Conservation (phyloP, 2,888 invertebrate species). For the Alviniconcha strummeri region DNA sequence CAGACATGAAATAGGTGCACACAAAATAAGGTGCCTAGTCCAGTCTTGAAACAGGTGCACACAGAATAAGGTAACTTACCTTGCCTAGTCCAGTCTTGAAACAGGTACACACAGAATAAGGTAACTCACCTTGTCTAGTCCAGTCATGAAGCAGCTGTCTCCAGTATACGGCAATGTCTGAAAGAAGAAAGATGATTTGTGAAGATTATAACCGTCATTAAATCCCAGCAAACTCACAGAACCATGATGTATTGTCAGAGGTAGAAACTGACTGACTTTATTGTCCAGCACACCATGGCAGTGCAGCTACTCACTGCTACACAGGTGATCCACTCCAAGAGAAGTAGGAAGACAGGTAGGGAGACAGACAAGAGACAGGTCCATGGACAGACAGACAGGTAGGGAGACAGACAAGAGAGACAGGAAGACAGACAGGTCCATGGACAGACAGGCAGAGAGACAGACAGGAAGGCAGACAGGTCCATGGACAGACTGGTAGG, state of each 20-base stretch:
- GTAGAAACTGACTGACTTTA: neutral
- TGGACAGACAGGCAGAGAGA: no score
- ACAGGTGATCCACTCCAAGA: neutral
- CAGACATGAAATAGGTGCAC: no score
- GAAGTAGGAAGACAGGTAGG: neutral
- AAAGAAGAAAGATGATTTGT: slow-evolving; percentile 25
- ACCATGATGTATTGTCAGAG: neutral
- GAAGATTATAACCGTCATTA: no score
- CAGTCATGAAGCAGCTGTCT: slow-evolving; percentile 45
- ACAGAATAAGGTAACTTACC: no score
- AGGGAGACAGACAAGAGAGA: no score
- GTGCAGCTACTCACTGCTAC: neutral
- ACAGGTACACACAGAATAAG: neutral
- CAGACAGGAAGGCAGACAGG: no score
- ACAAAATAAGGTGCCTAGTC: no score
- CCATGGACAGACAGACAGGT: no score
- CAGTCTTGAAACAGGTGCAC: no score
- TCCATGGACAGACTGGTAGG: no score
- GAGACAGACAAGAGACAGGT: neutral
- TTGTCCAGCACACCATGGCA: neutral
- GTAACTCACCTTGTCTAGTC: slow-evolving; percentile 48
- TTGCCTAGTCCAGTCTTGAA: slow-evolving; percentile 39
- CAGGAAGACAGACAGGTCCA: no score
- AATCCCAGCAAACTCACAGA: neutral
- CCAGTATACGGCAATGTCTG: slow-evolving; percentile 56